Percentiles rank a stretch among this genome's conserved stretches.
Conservation (phyloP, 1,140 invertebrate species). For the Antheraea pernyi region DNA sequence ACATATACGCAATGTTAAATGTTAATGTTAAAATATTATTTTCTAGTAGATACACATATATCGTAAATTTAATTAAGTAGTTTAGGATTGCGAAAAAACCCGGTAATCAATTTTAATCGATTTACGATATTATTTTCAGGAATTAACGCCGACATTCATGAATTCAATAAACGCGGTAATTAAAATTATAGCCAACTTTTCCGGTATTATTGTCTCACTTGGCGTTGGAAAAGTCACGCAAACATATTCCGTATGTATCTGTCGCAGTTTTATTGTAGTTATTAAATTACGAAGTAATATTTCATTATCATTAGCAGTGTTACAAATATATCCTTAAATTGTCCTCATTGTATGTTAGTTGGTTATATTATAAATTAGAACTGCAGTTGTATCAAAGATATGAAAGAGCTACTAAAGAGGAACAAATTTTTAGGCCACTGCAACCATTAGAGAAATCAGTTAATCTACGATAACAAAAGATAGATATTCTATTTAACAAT, state of each 20-base stretch:
- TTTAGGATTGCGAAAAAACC: background rate
- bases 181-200: conserved; percentile 64
- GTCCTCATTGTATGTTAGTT: too few relatives aligned
- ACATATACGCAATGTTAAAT: too few relatives aligned
- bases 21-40: too few relatives aligned
- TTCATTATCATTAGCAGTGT: too few relatives aligned
- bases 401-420: too few relatives aligned
- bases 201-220: conserved; percentile 61
- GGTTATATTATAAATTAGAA: too few relatives aligned
- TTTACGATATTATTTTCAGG: conserved; percentile 38
- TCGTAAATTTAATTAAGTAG: background rate
- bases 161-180: conserved; percentile 65
- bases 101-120: conserved; percentile 7
- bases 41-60: background rate
- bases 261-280: background rate
- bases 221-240: conserved; percentile 56
- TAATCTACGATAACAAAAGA: too few relatives aligned
- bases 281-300: background rate
- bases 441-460: too few relatives aligned
- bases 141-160: conserved; percentile 55
- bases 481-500: too few relatives aligned
- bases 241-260: conserved; percentile 43
- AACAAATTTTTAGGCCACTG: too few relatives aligned
- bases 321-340: too few relatives aligned
- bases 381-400: too few relatives aligned